Evolutionary conservation across 2,113 vertebrate species (phyloP).

Genomic region (Syrmaticus mikado): DNA sequence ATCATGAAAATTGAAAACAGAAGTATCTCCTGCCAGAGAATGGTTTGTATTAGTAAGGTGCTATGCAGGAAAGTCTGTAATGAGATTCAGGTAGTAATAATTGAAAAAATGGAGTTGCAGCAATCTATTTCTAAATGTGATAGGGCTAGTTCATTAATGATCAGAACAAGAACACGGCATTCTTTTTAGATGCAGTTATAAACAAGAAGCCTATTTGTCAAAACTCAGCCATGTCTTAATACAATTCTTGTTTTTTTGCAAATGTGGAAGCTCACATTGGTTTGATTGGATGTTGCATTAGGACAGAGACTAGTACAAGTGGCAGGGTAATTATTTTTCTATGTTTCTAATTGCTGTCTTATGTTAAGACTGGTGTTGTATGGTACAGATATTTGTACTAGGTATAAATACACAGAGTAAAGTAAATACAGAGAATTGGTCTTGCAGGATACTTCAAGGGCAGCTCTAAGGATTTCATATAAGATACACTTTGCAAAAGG

Average conservation of each 20-base stretch:
- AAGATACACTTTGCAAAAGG: background rate
- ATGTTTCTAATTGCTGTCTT: background rate
- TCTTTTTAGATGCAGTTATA: background rate
- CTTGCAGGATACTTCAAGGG: background rate
- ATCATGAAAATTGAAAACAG: background rate
- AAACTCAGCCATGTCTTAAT: constrained; percentile 15
- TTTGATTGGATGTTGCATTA: background rate
- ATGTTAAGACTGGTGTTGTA: background rate
- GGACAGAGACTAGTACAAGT: background rate
- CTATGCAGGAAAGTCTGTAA: background rate
- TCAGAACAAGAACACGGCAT: background rate
- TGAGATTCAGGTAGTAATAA: constrained; percentile 3
- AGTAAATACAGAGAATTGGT: background rate
- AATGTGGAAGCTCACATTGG: background rate
- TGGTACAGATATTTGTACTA: background rate
- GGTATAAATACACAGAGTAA: background rate
- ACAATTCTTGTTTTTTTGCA: constrained; percentile 21
- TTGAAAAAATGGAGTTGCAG: background rate
- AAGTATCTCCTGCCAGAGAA: background rate
- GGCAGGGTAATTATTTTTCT: background rate
- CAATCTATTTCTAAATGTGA: background rate
- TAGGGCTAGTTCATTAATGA: background rate
- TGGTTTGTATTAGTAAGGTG: background rate
- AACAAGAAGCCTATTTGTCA: background rate
- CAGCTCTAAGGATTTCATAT: background rate